Conservation (phyloP, 1,140 invertebrate genomes). For the Ceratina japonica region DNA sequence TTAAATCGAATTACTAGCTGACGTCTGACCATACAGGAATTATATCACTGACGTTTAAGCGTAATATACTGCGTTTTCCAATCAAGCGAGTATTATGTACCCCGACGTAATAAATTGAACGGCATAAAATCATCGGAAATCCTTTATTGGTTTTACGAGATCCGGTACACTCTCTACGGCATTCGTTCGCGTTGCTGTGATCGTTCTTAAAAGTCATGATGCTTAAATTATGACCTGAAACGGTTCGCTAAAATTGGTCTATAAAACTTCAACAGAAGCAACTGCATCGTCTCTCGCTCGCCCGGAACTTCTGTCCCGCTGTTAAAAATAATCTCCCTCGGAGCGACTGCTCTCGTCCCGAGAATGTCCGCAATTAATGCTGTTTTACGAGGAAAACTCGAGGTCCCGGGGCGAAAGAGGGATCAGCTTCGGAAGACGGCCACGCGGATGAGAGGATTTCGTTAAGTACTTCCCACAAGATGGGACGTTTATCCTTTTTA, state of each 20-base stretch:
- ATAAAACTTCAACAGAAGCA: neutral
- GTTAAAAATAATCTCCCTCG: slow-evolving; percentile 14
- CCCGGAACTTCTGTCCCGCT: neutral
- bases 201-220: neutral
- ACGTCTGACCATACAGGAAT: no score
- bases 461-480: slow-evolving; percentile 64
- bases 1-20: no score
- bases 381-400: slow-evolving; percentile 50
- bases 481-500: slow-evolving; percentile 67
- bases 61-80: no score
- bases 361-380: slow-evolving; percentile 48
- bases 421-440: slow-evolving; percentile 43
- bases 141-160: no score
- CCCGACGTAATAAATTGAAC: no score
- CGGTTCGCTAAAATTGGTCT: neutral
- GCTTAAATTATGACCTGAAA: neutral
- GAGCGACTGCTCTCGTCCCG: neutral
- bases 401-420: neutral
- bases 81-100: no score
- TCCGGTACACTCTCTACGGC: no score
- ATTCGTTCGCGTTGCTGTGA: no score
- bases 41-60: no score
- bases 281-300: neutral
- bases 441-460: slow-evolving; percentile 69
- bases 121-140: no score